These are phyloP conservation scores for Hozukius guyotensis DNA, from an alignment of 2,797 vertebrate species.

Conservation along the genomic window DNA sequence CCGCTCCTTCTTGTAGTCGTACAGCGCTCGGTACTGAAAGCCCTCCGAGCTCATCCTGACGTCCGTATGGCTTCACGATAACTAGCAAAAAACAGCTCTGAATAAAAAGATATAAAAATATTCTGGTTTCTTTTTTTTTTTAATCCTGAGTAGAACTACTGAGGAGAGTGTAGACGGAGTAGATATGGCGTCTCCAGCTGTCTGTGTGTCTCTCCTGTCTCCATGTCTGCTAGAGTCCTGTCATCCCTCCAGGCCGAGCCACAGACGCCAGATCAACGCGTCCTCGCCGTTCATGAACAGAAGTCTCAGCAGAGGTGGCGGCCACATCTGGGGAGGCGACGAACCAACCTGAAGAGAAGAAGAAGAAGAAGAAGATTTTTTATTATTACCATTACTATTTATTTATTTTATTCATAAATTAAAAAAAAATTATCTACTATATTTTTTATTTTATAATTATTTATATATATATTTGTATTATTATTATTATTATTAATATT, in stretches of 20 bases:
- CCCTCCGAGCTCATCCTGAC: slow-evolving; percentile 89
- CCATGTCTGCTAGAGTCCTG: slow-evolving; percentile 63
- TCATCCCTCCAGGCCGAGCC: slow-evolving; percentile 68
- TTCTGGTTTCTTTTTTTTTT: background rate
- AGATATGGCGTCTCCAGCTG: slow-evolving; percentile 31
- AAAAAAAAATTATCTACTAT: too few species aligned
- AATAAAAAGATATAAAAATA: slow-evolving; percentile 47
- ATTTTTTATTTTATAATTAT: too few species aligned
- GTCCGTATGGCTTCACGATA: slow-evolving; percentile 41
- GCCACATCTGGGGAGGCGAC: slow-evolving; percentile 68
- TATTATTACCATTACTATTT: too few species aligned
- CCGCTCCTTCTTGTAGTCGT: slow-evolving; percentile 92
- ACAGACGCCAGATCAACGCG: slow-evolving; percentile 19
- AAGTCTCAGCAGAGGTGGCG: slow-evolving; percentile 56
- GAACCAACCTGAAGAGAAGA: slow-evolving; percentile 26
- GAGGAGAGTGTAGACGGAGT: slow-evolving; percentile 18
- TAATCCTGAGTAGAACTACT: slow-evolving; percentile 52
- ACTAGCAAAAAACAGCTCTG: slow-evolving; percentile 24
- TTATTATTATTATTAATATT: too few species aligned
- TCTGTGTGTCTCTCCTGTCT: slow-evolving; percentile 63
- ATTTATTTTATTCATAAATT: too few species aligned
- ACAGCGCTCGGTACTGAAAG: slow-evolving; percentile 92
- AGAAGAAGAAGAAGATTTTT: background rate
- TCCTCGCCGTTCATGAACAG: slow-evolving; percentile 63
- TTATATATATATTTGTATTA: too few species aligned